Base-by-base conservation (phyloP, 2,888 invertebrate genomes). In the Tethea ocularis region DNA sequence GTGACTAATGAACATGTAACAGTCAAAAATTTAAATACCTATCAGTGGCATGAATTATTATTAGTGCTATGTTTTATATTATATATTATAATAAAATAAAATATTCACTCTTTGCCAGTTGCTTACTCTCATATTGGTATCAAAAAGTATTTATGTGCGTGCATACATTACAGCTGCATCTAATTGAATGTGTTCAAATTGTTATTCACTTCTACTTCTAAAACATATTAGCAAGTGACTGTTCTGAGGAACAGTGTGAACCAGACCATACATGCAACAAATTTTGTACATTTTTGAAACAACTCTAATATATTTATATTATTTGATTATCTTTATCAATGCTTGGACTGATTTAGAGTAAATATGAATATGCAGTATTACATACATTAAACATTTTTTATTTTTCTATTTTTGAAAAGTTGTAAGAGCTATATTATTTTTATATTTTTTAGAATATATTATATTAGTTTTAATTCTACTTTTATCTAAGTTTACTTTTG, bases 341-440 rank as follows among this genome's bases (percentile, higher is more conserved):
- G 80, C 83, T 85, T 88, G 86, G 91, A 91, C 91, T 93, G 92
- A 93, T 89, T 90, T 88, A 91, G 89, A 87, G 78, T 89, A 89
- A 80, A 86, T 84, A 82, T 80, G 84, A 84, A 84, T 84, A 83
- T 89, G 89, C 92, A 93, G 92, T 92, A 92, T 93, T 93, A 93
- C 88, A 89, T 83, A 75, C 78, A 80, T 74, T 72, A 79, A 78
- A 69, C 78, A 84, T 82, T 84, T 84, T 84, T 90, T 88, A 84
- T 87, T 91, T 91, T 90, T 89, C 84, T 89, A 89, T 88, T 83
- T 83, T 83, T 73, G 74, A 79, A 82, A 78, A 64, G 69, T 83
- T 87, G 74, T 83, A 83, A 86, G 83, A 88, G 82, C 78, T 88
- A 87, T 86, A 83, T 89, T 89, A 88, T 89, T 89, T 88, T 88